A percentile compares a stretch with the other conserved stretches of the same genome.
Evolutionary conservation across 2,113 vertebrate species (phyloP).

Genomic region (Dasyornis broadbenti): DNA sequence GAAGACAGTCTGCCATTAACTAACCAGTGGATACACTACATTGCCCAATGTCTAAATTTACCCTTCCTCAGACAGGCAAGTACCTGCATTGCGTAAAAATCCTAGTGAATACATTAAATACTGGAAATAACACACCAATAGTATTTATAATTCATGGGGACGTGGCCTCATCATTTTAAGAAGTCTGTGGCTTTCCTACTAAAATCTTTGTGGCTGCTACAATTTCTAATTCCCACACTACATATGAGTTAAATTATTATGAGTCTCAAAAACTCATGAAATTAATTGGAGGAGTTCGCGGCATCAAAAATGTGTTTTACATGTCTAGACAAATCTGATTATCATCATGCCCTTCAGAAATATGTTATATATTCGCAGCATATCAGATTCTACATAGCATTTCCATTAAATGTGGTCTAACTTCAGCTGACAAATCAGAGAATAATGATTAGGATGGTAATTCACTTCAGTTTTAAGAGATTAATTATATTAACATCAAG

Average conservation of each 20-base stretch:
- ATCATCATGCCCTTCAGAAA: slow-evolving; percentile 18
- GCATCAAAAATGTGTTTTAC: not conserved
- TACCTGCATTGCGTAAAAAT: not conserved
- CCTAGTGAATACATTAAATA: not conserved
- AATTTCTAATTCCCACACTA: not conserved
- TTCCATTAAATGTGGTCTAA: not conserved
- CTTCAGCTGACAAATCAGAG: not conserved
- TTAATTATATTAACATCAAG: not conserved
- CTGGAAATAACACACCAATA: not conserved
- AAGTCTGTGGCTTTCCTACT: not conserved
- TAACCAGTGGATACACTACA: not conserved
- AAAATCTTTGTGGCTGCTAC: not conserved
- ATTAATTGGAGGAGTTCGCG: not conserved
- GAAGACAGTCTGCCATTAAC: not conserved
- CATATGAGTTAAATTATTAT: not conserved
- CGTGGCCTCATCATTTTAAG: not conserved
- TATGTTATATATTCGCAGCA: not conserved
- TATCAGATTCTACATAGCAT: slow-evolving; percentile 12
- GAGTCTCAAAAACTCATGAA: not conserved
- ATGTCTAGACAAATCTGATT: slow-evolving; percentile 36
- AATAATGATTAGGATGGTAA: not conserved
- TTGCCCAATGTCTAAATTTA: not conserved
- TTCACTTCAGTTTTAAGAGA: not conserved
- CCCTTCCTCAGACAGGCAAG: not conserved
- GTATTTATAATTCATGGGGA: not conserved